These are phyloP conservation scores for Malacoctenus gilli DNA, from an alignment of 2,797 vertebrate genomes.

Conservation along the genomic window DNA sequence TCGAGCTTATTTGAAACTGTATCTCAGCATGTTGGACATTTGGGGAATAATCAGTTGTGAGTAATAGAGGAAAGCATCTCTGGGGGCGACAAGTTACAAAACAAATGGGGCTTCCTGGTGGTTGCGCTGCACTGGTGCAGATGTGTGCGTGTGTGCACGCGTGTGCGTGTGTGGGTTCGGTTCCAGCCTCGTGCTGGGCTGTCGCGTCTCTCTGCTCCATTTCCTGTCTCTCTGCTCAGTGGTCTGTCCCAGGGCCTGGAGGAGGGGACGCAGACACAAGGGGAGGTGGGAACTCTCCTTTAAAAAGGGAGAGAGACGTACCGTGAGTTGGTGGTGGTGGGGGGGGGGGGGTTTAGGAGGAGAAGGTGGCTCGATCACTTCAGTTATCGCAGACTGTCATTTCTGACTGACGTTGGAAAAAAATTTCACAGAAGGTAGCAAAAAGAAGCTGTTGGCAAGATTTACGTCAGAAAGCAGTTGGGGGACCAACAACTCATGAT, in stretches of 20 bases:
- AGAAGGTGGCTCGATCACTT: constrained; percentile 14
- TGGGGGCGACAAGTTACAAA: constrained; percentile 43
- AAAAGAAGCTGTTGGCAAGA: too few relatives aligned
- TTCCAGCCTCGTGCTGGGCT: constrained; percentile 67
- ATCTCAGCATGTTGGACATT: constrained; percentile 21
- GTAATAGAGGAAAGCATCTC: constrained; percentile 46
- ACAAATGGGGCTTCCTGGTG: constrained; percentile 55
- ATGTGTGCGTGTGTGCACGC: constrained; percentile 30
- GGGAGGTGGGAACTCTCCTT: constrained; percentile 26
- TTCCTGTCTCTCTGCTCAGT: constrained; percentile 60
- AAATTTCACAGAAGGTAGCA: too few relatives aligned
- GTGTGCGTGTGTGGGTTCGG: constrained; percentile 40
- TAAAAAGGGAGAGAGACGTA: constrained; percentile 43
- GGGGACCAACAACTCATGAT: too few relatives aligned
- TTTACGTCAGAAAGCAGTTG: too few relatives aligned
- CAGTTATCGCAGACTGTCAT: not conserved
- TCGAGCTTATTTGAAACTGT: constrained; percentile 27
- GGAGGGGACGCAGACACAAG: constrained; percentile 21
- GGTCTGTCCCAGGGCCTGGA: constrained; percentile 46
- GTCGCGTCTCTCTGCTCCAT: constrained; percentile 66
- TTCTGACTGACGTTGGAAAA: constrained; percentile 19
- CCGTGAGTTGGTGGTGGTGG: constrained; percentile 35
- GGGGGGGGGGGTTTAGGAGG: constrained; percentile 26
- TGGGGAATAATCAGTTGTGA: constrained; percentile 37
- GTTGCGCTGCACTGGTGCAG: constrained; percentile 38